Evolutionary conservation across 2,888 invertebrate genomes (phyloP).

Genomic region (Xylota segnis): DNA sequence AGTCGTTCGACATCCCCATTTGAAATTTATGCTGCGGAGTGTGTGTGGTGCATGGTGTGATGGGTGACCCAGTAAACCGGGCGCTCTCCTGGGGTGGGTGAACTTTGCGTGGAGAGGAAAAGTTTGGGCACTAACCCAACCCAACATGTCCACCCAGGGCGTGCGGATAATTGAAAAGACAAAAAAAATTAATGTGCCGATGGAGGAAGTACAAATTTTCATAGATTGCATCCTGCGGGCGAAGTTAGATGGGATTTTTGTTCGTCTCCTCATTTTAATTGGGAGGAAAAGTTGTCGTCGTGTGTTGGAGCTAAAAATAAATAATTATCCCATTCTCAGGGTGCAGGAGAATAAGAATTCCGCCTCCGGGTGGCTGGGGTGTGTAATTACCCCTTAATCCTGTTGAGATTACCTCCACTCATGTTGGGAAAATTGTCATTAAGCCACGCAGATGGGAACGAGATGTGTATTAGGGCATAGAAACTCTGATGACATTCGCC

Average conservation of each 20-base stretch:
- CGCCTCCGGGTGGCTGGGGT: slow-evolving; percentile 42
- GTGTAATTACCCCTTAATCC: slow-evolving; percentile 76
- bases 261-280: slow-evolving; percentile 62
- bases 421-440: slow-evolving; percentile 66
- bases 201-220: slow-evolving; percentile 48
- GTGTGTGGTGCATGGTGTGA: slow-evolving; percentile 6
- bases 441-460: slow-evolving; percentile 63
- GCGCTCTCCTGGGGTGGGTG: slow-evolving; percentile 40
- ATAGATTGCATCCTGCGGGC: slow-evolving; percentile 73
- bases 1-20: slow-evolving; percentile 41
- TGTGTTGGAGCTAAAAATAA: slow-evolving; percentile 60
- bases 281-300: slow-evolving; percentile 38
- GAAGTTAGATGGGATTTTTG: slow-evolving; percentile 40
- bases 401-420: slow-evolving; percentile 74
- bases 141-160: slow-evolving; percentile 16
- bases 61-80: slow-evolving; percentile 57
- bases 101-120: slow-evolving; percentile 31
- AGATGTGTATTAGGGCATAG: slow-evolving; percentile 68
- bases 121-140: slow-evolving; percentile 34
- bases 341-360: slow-evolving; percentile 22
- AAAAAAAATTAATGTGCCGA: slow-evolving; percentile 55
- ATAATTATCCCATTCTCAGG: slow-evolving; percentile 55
- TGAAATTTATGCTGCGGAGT: slow-evolving; percentile 30
- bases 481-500: slow-evolving; percentile 62
- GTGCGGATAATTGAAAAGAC: slow-evolving; percentile 61